phyloP scores from a whole-genome alignment of 2,113 vertebrate species.

The Physeter macrocephalus region DNA sequence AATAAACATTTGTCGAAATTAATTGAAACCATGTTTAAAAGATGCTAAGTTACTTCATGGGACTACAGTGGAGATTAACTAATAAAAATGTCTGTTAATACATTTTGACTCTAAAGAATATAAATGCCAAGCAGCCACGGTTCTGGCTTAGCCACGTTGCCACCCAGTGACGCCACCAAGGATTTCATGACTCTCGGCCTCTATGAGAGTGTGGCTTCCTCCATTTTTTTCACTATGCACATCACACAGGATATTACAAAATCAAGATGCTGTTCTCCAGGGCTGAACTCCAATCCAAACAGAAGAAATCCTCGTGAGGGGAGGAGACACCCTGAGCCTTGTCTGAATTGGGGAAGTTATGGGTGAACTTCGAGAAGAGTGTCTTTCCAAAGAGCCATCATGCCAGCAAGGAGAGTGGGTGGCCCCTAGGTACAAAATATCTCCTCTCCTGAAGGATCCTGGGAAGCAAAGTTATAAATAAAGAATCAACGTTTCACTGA shows the following conservation, averaged over 20 bases:
- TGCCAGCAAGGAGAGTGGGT: background rate
- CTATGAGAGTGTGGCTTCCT: background rate
- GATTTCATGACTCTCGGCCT: background rate
- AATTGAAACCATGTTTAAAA: background rate
- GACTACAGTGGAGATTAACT: background rate
- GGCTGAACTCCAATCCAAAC: constrained; percentile 52
- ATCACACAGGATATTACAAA: constrained; percentile 64
- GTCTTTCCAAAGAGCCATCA: background rate
- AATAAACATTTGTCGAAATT: background rate
- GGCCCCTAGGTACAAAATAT: background rate
- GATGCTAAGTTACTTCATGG: background rate
- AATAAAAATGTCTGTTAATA: background rate
- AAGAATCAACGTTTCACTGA: background rate
- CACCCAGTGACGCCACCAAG: accelerated
- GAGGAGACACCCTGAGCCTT: constrained; percentile 54
- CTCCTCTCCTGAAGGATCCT: background rate
- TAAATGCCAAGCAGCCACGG: accelerated
- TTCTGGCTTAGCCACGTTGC: background rate
- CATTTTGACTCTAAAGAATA: background rate
- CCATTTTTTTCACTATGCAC: background rate
- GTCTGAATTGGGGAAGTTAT: constrained; percentile 58
- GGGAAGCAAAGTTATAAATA: background rate
- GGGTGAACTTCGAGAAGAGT: constrained; percentile 42
- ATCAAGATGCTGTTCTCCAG: constrained; percentile 37
- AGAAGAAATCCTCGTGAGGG: constrained; percentile 48